Base-by-base conservation (phyloP, 37 sponge, comb jelly and placozoan genomes). In the Diacarnus erythraeanus region DNA sequence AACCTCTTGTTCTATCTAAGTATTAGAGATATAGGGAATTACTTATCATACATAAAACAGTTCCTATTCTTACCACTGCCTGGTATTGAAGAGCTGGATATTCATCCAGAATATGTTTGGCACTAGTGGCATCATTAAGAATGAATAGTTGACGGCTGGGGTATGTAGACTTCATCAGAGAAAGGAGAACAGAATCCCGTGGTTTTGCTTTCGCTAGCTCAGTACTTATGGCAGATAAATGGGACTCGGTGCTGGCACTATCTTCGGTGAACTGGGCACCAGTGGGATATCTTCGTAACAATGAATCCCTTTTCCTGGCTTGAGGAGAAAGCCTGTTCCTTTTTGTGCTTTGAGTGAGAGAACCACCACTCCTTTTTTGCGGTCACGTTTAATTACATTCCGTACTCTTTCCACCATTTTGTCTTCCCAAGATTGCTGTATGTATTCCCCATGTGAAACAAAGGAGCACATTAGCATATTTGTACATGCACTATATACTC, bases 1-100 rank as follows among this genome's bases (percentile, higher is more conserved):
- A 12, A 82, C 40, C 37, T 82, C 83, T 23, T 82, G 83, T 17
- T 82, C 83, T 57, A 81, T 59, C 82, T 81, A 38, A 8, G 72
- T 21, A 33, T 44, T 2, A 79, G 1, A 68, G 5, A 69, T 64
- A 38, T 23, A 64, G 8, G 69, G 21, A 20, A 43, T 79, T 12
- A 29, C 25, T 44, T 69, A 36, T 44, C 42, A 9, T 26, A 79
- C 68, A 64, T 61, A 78, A 36, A 39, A 78, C 17, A 29, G 30
- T 36, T 22, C 27, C 2, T 12, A 5, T 21, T 41, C 84, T 76
- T 67, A 83, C 84, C 38, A 76, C 76, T 33, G 69, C 36, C 8
- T 56, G 75, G 21, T 57, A 57, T 15, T 56, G 27, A 10, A 83
- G 72, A 38, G 76, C 76, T n/a, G 70, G 42, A 35, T 47, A 83